phyloP scores from a whole-genome alignment of 1,140 invertebrate species.

The Hyles vespertilio region DNA sequence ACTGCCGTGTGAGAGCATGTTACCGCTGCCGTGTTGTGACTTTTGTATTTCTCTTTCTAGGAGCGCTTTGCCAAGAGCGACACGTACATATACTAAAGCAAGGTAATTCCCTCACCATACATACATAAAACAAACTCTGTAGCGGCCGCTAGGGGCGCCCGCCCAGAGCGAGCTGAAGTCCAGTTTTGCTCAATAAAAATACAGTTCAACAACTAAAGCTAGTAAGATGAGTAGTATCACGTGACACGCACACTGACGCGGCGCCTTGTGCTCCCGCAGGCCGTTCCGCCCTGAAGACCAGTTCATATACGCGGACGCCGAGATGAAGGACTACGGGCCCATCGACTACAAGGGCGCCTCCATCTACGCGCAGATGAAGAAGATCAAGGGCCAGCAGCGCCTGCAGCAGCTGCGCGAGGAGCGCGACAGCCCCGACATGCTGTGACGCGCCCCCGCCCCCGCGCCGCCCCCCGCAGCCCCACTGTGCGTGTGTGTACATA shows the following conservation, averaged over 20 bases:
- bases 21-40: constrained; percentile 49
- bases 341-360: constrained; percentile 94
- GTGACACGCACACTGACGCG: background rate
- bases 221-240: background rate
- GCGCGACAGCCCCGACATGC: constrained; percentile 46
- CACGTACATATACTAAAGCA: constrained; percentile 81
- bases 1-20: constrained; percentile 36
- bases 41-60: constrained; percentile 67
- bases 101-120: constrained; percentile 51
- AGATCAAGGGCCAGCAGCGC: constrained; percentile 77
- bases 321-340: constrained; percentile 90
- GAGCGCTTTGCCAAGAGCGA: constrained; percentile 76
- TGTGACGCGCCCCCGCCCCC: constrained; percentile 26
- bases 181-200: constrained; percentile 71
- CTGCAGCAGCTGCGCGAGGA: constrained; percentile 65
- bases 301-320: constrained; percentile 92
- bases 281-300: constrained; percentile 86
- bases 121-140: background rate
- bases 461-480: background rate
- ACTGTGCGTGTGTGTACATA: background rate
- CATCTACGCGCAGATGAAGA: constrained; percentile 82
- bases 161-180: constrained; percentile 83
- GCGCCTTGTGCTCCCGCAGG: constrained; percentile 70
- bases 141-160: constrained; percentile 30
- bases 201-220: too few species aligned